phyloP scores from a whole-genome alignment of 2,888 invertebrate species.

The Priapulus caudatus region DNA sequence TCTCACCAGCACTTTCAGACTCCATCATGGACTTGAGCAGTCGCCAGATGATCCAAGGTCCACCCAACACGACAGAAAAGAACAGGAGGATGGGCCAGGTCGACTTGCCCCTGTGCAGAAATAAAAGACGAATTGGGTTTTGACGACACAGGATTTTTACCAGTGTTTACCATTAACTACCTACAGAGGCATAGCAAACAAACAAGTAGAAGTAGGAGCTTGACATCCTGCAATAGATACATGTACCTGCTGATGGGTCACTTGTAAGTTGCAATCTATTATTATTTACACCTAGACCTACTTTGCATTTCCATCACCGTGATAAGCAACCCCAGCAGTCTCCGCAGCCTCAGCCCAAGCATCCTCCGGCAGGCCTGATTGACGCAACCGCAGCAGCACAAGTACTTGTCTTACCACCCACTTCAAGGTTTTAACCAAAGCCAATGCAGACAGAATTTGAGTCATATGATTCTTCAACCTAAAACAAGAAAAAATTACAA shows the following conservation, averaged over 20 bases:
- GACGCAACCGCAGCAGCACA: conserved; percentile 45
- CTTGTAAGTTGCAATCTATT: too few species aligned
- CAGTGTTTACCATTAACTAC: too few species aligned
- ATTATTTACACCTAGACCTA: too few species aligned
- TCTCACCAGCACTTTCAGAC: conserved; percentile 7
- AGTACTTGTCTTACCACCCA: conserved; percentile 68
- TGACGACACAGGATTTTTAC: too few species aligned
- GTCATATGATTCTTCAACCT: conserved; percentile 66
- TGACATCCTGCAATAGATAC: too few species aligned
- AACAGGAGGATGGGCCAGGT: conserved; percentile 85
- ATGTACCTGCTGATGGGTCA: too few species aligned
- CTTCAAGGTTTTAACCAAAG: conserved; percentile 61
- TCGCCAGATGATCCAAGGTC: conserved; percentile 80
- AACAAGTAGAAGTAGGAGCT: too few species aligned
- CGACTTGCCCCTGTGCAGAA: conserved; percentile 39
- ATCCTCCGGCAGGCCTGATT: conserved; percentile 36
- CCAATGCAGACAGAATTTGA: conserved; percentile 74
- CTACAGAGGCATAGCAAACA: too few species aligned
- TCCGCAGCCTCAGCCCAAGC: conserved; percentile 33
- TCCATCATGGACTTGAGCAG: conserved; percentile 50
- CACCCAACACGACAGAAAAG: conserved; percentile 72
- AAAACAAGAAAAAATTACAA: too few species aligned
- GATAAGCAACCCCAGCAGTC: too few species aligned
- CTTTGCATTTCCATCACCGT: too few species aligned
- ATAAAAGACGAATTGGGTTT: too few species aligned